Conservation (phyloP, 2,113 vertebrate species). For the Agapornis roseicollis region DNA sequence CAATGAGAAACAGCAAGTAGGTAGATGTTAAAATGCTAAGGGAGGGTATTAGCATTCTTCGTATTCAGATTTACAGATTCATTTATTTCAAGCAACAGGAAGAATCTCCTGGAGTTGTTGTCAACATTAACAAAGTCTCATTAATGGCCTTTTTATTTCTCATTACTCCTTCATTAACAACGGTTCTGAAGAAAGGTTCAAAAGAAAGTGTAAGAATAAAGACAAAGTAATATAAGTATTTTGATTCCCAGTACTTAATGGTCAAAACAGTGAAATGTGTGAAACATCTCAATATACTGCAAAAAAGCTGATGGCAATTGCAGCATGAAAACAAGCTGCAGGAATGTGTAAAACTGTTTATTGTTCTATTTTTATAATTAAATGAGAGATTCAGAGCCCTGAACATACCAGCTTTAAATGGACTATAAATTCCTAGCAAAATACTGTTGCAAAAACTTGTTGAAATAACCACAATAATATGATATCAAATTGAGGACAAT, state of each 20-base stretch:
- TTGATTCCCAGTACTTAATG: neutral
- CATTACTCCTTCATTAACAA: neutral
- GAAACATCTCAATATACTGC: neutral
- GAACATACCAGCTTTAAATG: neutral
- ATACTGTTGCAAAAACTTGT: neutral
- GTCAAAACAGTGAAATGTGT: neutral
- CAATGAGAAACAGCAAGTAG: neutral
- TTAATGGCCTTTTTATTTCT: neutral
- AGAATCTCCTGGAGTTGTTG: neutral
- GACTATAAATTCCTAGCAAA: neutral
- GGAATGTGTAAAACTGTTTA: neutral
- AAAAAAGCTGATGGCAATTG: neutral
- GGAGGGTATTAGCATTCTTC: neutral
- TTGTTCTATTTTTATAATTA: neutral
- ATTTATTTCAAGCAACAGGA: neutral
- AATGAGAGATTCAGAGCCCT: neutral
- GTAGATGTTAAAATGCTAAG: neutral
- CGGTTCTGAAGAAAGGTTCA: neutral
- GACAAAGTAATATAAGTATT: neutral
- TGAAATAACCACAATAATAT: neutral
- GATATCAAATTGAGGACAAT: neutral
- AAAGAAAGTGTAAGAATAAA: neutral
- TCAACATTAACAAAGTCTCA: neutral
- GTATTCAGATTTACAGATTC: neutral
- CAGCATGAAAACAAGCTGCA: neutral